These are phyloP conservation scores for Phrynocephalus guinanensis DNA, from an alignment of 2,797 vertebrate genomes.

Conservation along the genomic window DNA sequence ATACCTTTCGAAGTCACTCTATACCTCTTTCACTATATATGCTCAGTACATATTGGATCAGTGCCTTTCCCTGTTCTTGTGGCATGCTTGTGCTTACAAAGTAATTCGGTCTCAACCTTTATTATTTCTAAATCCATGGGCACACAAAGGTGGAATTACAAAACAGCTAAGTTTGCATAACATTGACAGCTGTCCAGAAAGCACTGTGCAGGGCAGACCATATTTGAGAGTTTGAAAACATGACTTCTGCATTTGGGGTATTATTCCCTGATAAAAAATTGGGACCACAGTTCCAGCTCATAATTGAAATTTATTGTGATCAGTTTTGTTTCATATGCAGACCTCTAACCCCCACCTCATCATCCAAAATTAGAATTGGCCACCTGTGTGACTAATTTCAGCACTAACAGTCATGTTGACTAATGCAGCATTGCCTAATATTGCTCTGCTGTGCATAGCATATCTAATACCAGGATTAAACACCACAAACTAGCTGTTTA, in stretches of 20 bases:
- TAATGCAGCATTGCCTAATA: background rate
- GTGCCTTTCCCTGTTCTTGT: too few relatives aligned
- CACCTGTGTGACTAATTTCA: background rate
- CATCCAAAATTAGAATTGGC: too few relatives aligned
- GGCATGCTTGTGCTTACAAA: too few relatives aligned
- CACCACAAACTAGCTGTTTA: background rate
- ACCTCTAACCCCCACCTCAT: background rate
- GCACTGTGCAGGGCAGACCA: too few relatives aligned
- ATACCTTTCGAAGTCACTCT: too few relatives aligned
- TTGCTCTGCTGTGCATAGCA: background rate
- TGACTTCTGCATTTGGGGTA: background rate
- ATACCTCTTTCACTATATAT: too few relatives aligned
- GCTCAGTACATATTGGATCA: too few relatives aligned
- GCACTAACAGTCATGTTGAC: background rate
- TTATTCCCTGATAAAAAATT: background rate
- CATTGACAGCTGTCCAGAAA: too few relatives aligned
- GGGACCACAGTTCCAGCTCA: background rate
- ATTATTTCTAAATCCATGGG: too few relatives aligned
- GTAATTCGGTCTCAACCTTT: too few relatives aligned
- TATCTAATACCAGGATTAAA: slow-evolving; percentile 5
- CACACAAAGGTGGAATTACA: too few relatives aligned
- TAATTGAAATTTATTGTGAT: background rate
- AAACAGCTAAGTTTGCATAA: too few relatives aligned
- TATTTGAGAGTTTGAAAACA: background rate
- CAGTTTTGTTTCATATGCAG: background rate